Conservation (phyloP, 2,888 invertebrate genomes). For the Chymomyza caudatula region DNA sequence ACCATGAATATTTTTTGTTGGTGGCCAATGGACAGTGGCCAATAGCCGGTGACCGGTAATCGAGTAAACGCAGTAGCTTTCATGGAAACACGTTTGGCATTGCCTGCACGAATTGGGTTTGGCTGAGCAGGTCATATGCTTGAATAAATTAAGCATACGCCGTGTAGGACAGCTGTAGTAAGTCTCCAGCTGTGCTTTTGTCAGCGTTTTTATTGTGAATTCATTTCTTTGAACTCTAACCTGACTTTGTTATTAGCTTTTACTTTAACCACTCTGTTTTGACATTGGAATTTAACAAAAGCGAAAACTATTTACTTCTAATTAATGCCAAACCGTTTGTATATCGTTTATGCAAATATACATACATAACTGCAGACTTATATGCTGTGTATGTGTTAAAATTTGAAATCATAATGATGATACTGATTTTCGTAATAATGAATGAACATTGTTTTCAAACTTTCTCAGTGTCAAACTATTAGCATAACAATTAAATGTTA, state of each 20-base stretch:
- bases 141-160: background rate
- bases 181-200: background rate
- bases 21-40: background rate
- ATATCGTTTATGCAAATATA: background rate
- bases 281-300: background rate
- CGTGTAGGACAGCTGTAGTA: background rate
- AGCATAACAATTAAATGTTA: constrained; percentile 17
- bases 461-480: constrained; percentile 17
- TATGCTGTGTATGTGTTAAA: background rate
- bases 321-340: constrained; percentile 1
- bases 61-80: background rate
- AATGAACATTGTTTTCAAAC: constrained; percentile 7
- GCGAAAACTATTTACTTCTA: constrained; percentile 3
- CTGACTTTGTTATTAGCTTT: background rate
- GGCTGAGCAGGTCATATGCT: background rate
- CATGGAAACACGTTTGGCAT: background rate
- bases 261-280: background rate
- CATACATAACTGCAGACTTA: background rate
- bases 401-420: constrained; percentile 1
- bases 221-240: background rate
- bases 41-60: background rate
- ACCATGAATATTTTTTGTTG: constrained; percentile 43
- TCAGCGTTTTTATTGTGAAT: background rate
- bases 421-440: background rate
- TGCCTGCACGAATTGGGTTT: background rate